Evolutionary conservation across 2,113 vertebrate genomes (phyloP), one percentile per base, ranked within the genome.

Genomic region (Leptodactylus fuscus): DNA sequence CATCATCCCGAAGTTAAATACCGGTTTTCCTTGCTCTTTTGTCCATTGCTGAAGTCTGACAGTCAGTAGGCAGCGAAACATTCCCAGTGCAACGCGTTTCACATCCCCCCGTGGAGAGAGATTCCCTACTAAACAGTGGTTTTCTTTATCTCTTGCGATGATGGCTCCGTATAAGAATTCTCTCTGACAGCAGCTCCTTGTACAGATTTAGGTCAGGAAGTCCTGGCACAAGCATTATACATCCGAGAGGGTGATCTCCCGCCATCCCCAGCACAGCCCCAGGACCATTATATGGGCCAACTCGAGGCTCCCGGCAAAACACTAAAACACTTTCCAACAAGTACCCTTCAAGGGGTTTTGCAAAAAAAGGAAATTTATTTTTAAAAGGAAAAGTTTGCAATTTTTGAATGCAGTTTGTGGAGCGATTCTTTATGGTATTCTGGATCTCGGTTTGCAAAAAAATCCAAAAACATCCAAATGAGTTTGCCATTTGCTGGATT

Each of bases 181-280:
- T 5, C 38, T 67, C 58, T 81, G 36, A 81, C 78, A 62, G 78
- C 24, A 38, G 60, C 55, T 81, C 58, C 78, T 81, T 51, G 15
- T 65, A 81, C 38, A 29, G 78, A 81, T 81, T 67, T 81, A 67
- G 78, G 55, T 81, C 78, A 81, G 15, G n/a, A 80, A 62, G 22
- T 62, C 76, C 48, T 36, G 76, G 49, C 51, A 79, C 13, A 22
- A 53, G 29, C 51, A 22, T 41, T 34, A 29, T 16, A 62, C 5
- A 44, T 5, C 65, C 13, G 27, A 65, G 60, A 65, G 65, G 34
- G 65, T 36, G 18, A 69, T 69, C 65, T 81, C 38, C 58, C 6
- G 4, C 24, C 38, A 20, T 27, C 58, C 9, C 58, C 22, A 2
- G 34, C 55, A 65, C 20, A 12, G 58, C 55, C 41, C 22, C 15